Percentiles rank a stretch among this genome's conserved stretches.
phyloP scores from a whole-genome alignment of 2,113 vertebrate species.

The Nematolebias whitei region DNA sequence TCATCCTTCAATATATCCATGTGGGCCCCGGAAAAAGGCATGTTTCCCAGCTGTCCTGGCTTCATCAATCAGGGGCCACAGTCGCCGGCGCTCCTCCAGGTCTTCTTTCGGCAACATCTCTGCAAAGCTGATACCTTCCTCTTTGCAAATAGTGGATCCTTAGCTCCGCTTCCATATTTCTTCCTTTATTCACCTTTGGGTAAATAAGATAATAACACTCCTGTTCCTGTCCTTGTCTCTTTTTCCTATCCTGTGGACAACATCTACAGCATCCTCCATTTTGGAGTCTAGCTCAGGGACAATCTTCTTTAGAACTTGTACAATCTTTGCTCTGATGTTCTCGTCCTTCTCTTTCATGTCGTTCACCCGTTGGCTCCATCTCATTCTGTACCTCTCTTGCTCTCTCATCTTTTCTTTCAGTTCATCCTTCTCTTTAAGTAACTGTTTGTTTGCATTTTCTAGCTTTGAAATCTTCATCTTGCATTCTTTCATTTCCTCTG shows the following conservation, averaged over 20 bases:
- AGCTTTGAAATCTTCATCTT: neutral
- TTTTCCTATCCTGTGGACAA: neutral
- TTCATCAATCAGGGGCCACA: neutral
- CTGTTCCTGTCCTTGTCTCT: neutral
- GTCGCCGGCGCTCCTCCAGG: neutral
- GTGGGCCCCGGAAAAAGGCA: rapidly evolving
- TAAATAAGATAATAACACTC: neutral
- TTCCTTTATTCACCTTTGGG: neutral
- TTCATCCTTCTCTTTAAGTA: neutral
- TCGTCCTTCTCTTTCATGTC: neutral
- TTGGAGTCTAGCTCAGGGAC: neutral
- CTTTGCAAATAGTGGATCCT: neutral
- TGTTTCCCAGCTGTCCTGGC: neutral
- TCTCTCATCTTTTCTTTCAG: neutral
- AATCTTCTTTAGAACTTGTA: neutral
- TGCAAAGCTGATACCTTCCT: rapidly evolving
- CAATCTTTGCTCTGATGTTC: neutral
- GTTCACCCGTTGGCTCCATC: rapidly evolving
- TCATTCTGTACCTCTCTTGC: neutral
- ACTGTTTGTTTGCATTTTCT: too few relatives aligned
- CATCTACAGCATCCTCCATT: neutral
- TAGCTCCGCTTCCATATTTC: rapidly evolving
- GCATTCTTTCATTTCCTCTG: neutral
- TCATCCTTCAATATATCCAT: neutral
- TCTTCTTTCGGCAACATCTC: neutral